phyloP scores from a whole-genome alignment of 2,113 vertebrate genomes.

The Rhynchopsitta pachyrhyncha region DNA sequence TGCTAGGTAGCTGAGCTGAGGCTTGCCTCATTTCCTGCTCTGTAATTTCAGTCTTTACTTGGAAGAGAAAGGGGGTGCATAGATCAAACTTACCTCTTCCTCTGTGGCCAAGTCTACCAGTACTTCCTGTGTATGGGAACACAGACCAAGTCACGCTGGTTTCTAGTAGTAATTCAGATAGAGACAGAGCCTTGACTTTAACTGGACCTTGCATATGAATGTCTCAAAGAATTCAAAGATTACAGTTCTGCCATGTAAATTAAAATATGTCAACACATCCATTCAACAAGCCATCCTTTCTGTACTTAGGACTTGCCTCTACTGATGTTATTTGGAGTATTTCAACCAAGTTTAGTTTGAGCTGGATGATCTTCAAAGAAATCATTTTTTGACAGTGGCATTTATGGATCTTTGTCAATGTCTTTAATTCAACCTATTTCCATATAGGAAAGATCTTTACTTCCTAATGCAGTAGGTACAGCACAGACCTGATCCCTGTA shows the following conservation, averaged over 20 bases:
- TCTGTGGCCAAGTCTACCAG: not conserved
- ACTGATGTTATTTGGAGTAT: not conserved
- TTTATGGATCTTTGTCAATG: not conserved
- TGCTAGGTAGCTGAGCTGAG: slow-evolving; percentile 22
- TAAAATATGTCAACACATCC: not conserved
- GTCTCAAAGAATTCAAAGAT: not conserved
- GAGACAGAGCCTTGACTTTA: not conserved
- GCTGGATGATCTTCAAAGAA: not conserved
- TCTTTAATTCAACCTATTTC: not conserved
- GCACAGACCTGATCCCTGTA: not conserved
- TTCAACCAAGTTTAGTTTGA: not conserved
- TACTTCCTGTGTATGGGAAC: not conserved
- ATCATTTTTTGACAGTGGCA: not conserved
- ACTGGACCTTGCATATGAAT: not conserved
- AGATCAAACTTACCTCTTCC: slow-evolving; percentile 6
- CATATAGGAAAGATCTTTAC: not conserved
- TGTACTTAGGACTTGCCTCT: not conserved
- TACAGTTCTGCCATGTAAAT: not conserved
- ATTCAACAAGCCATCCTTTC: not conserved
- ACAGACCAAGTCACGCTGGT: not conserved
- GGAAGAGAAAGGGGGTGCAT: not conserved
- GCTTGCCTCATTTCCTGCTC: not conserved
- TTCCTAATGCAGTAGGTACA: not conserved
- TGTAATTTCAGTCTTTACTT: slow-evolving; percentile 17
- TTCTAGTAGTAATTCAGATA: not conserved